These are phyloP conservation scores for Cydia pomonella DNA, from an alignment of 1,140 invertebrate species.

Conservation along the genomic window DNA sequence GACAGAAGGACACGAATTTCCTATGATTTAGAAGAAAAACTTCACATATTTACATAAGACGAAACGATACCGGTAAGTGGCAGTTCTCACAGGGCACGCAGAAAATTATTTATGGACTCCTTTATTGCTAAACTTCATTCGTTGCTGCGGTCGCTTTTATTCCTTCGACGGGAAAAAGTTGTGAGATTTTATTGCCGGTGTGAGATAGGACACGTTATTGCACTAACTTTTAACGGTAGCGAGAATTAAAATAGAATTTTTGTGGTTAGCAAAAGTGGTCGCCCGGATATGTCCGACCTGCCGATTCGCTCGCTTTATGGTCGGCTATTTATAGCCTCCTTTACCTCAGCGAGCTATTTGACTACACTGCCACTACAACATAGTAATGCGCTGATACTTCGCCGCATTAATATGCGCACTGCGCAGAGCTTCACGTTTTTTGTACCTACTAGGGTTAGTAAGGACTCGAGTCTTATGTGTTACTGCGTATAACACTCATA, in stretches of 20 bases:
- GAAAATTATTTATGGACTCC: constrained; percentile 77
- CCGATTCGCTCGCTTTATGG: constrained; percentile 25
- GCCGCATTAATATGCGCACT: constrained; percentile 18
- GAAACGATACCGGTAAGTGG: constrained; percentile 61
- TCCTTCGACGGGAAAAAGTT: constrained; percentile 78
- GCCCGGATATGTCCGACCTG: constrained; percentile 33
- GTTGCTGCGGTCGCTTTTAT: constrained; percentile 76
- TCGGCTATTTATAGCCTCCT: constrained; percentile 24
- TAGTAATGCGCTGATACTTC: constrained; percentile 1
- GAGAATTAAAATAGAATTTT: constrained; percentile 77
- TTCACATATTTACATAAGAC: constrained; percentile 59
- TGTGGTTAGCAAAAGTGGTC: constrained; percentile 54
- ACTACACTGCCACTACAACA: constrained; percentile 17
- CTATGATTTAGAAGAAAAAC: constrained; percentile 39
- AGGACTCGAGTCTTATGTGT: not conserved
- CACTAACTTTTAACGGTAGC: constrained; percentile 67
- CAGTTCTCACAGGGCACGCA: constrained; percentile 67
- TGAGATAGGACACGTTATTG: constrained; percentile 79
- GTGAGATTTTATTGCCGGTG: constrained; percentile 77
- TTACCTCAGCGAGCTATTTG: constrained; percentile 33
- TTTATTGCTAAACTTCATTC: constrained; percentile 80
- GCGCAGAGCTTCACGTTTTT: constrained; percentile 6
- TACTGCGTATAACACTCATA: not conserved
- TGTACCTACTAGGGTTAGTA: not conserved
- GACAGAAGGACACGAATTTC: constrained; percentile 33